These are phyloP conservation scores for Diuraphis noxia DNA, from an alignment of 1,140 invertebrate genomes.

Conservation along the genomic window DNA sequence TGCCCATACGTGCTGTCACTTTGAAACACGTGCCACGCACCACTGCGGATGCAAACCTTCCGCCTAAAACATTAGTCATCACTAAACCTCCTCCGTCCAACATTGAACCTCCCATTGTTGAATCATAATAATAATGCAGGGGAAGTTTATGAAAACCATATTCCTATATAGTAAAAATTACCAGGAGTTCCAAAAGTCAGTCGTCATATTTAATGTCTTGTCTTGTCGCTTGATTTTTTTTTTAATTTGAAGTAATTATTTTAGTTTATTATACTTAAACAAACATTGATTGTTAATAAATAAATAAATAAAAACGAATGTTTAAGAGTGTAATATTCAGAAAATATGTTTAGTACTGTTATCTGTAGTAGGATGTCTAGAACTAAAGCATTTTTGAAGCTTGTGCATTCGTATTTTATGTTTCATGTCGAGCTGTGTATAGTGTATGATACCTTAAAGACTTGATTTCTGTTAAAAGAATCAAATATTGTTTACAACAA, in stretches of 20 bases:
- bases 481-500: slow-evolving; percentile 49
- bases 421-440: slow-evolving; percentile 44
- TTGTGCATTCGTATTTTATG: slow-evolving; percentile 9
- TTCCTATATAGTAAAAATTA: slow-evolving; percentile 51
- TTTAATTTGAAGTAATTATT: slow-evolving; percentile 25
- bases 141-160: slow-evolving; percentile 34
- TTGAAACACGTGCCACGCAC: slow-evolving; percentile 41
- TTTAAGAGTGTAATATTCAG: background rate
- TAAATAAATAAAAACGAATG: slow-evolving; percentile 7
- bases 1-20: slow-evolving; percentile 36
- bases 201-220: slow-evolving; percentile 49
- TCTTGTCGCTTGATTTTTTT: slow-evolving; percentile 52
- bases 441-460: slow-evolving; percentile 48
- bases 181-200: slow-evolving; percentile 45
- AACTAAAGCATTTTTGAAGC: background rate
- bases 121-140: slow-evolving; percentile 19
- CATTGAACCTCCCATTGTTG: slow-evolving; percentile 39
- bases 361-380: slow-evolving; percentile 10
- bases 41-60: slow-evolving; percentile 28
- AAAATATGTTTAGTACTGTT: background rate
- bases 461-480: slow-evolving; percentile 41
- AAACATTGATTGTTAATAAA: slow-evolving; percentile 12
- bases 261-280: slow-evolving; percentile 29
- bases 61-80: slow-evolving; percentile 50
- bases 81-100: slow-evolving; percentile 52